phyloP scores from a whole-genome alignment of 1,140 invertebrate species.

The Periplaneta americana region DNA sequence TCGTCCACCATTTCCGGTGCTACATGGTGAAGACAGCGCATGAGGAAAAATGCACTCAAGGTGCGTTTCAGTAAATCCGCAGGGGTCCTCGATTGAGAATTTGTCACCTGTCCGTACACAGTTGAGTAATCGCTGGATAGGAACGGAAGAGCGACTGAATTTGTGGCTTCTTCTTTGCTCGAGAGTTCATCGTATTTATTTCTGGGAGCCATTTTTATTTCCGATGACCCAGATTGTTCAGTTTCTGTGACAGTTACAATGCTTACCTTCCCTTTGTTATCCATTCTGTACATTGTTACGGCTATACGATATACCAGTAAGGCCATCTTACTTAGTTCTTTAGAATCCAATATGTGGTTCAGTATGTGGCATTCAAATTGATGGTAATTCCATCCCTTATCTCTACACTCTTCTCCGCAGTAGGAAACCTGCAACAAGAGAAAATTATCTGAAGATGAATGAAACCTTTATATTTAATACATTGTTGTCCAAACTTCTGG shows the following conservation, averaged over 20 bases:
- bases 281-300: constrained; percentile 30
- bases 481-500: too few relatives aligned
- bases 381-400: constrained; percentile 44
- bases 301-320: constrained; percentile 46
- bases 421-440: constrained; percentile 35
- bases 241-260: not conserved
- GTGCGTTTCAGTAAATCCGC: constrained; percentile 44
- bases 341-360: constrained; percentile 34
- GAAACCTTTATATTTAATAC: too few relatives aligned
- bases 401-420: constrained; percentile 45
- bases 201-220: not conserved
- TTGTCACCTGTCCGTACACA: constrained; percentile 41
- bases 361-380: constrained; percentile 47
- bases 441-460: not conserved
- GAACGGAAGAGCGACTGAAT: constrained; percentile 28
- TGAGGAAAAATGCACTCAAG: constrained; percentile 47
- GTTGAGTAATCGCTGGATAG: constrained; percentile 32
- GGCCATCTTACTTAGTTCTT: constrained; percentile 37
- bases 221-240: too few relatives aligned
- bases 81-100: constrained; percentile 37
- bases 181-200: not conserved
- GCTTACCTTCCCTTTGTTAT: constrained; percentile 18
- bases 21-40: constrained; percentile 41
- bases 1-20: constrained; percentile 9
- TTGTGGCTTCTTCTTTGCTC: constrained; percentile 18